Percentiles rank a stretch among this genome's conserved stretches.
phyloP scores from a whole-genome alignment of 2,888 invertebrate genomes.

The Corythucha ciliata region DNA sequence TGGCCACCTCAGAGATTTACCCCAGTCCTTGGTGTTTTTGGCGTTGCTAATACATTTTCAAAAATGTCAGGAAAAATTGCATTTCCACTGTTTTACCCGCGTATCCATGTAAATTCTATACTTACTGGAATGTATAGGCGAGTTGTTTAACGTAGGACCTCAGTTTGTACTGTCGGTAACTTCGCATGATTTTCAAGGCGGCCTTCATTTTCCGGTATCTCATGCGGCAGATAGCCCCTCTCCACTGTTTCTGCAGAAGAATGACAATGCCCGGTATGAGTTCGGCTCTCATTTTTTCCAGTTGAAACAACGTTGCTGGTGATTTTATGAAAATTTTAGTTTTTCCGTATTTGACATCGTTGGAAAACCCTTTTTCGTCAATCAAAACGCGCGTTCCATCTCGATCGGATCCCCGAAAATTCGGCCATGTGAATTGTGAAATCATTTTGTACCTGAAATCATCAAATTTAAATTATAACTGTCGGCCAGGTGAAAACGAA shows the following conservation, averaged over 20 bases:
- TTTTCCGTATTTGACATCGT: constrained; percentile 88
- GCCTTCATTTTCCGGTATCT: constrained; percentile 80
- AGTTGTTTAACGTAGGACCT: constrained; percentile 59
- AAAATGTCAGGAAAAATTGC: background rate
- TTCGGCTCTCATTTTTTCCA: constrained; percentile 78
- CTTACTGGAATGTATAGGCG: constrained; percentile 51
- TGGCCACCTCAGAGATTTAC: constrained; percentile 75
- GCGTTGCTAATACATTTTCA: constrained; percentile 45
- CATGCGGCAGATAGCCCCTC: constrained; percentile 69
- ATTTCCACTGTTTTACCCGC: no score
- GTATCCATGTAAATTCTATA: no score
- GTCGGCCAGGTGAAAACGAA: background rate
- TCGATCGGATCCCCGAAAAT: constrained; percentile 67
- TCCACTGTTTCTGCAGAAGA: constrained; percentile 90
- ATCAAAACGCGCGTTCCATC: constrained; percentile 81
- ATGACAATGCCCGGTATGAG: constrained; percentile 85
- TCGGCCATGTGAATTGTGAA: constrained; percentile 93
- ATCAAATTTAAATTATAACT: background rate
- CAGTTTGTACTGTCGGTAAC: constrained; percentile 70
- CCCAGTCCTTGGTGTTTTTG: constrained; percentile 59
- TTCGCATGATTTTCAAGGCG: constrained; percentile 65
- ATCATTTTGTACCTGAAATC: constrained; percentile 90
- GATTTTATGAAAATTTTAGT: constrained; percentile 93
- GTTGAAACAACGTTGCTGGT: constrained; percentile 78
- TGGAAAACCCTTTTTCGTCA: constrained; percentile 61